These are phyloP conservation scores for Cuculus canorus DNA, from an alignment of 2,797 vertebrate genomes.

Conservation along the genomic window DNA sequence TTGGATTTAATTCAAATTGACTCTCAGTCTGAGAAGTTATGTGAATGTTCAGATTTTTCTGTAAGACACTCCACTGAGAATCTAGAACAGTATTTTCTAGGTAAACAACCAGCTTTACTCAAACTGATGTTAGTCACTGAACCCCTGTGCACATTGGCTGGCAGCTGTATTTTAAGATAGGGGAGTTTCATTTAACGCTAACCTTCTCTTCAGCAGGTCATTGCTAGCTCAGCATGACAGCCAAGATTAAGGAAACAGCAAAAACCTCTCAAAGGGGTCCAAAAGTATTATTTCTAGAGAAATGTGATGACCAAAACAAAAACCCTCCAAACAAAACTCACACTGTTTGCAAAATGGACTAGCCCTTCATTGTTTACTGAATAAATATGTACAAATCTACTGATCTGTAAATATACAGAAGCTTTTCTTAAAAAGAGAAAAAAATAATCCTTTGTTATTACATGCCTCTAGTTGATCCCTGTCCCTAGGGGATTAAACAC, in stretches of 20 bases:
- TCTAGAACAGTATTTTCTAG: background rate
- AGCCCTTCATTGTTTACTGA: background rate
- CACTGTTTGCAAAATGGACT: background rate
- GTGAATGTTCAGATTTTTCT: background rate
- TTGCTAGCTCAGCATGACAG: background rate
- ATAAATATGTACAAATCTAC: constrained; percentile 22
- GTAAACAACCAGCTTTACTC: background rate
- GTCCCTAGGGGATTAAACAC: background rate
- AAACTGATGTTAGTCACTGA: background rate
- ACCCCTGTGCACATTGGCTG: background rate
- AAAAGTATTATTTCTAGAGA: background rate
- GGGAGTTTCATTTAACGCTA: background rate
- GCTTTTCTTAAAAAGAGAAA: constrained; percentile 7
- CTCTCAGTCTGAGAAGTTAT: background rate
- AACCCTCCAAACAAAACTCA: background rate
- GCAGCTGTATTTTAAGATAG: background rate
- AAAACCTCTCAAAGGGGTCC: background rate
- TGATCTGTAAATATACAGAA: constrained; percentile 23
- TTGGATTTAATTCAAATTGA: background rate
- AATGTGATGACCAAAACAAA: background rate
- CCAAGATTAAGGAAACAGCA: background rate
- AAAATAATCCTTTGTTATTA: constrained; percentile 43
- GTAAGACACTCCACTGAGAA: background rate
- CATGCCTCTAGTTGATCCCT: background rate
- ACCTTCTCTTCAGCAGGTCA: background rate